Conservation (phyloP, 1,140 invertebrate species). For the Dreissena polymorpha region DNA sequence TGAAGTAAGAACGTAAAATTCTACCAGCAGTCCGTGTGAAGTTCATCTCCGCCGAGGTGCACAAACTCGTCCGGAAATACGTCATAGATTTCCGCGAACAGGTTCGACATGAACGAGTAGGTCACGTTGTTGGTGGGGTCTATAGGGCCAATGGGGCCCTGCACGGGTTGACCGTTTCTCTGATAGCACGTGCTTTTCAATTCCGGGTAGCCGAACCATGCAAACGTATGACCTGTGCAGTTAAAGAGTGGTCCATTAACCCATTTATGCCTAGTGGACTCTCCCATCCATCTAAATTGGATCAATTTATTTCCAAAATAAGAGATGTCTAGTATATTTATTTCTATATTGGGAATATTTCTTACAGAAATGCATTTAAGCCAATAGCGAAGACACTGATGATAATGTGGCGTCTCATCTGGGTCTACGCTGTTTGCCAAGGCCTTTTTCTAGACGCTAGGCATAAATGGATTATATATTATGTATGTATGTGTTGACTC, state of each 20-base stretch:
- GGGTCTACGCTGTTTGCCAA: no score
- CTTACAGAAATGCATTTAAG: no score
- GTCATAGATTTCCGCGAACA: slow-evolving; percentile 66
- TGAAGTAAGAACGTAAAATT: not conserved
- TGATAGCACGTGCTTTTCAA: slow-evolving; percentile 86
- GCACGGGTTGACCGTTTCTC: slow-evolving; percentile 69
- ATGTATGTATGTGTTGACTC: not conserved
- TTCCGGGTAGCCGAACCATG: slow-evolving; percentile 88
- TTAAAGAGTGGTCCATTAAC: not conserved
- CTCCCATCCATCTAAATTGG: no score
- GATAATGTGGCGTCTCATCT: no score
- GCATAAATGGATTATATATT: no score
- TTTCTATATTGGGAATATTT: no score
- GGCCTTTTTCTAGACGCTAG: no score
- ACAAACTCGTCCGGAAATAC: slow-evolving; percentile 70
- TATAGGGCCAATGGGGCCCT: slow-evolving; percentile 83
- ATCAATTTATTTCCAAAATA: no score
- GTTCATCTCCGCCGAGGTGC: slow-evolving; percentile 91
- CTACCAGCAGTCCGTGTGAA: slow-evolving; percentile 91
- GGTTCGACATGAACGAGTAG: slow-evolving; percentile 61
- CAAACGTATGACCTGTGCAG: slow-evolving; percentile 87
- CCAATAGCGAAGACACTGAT: no score
- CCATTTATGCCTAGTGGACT: no score
- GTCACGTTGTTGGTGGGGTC: slow-evolving; percentile 65
- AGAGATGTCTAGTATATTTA: no score